Base-by-base conservation (phyloP, 2,797 vertebrate genomes). In the Galagoides demidoff region DNA sequence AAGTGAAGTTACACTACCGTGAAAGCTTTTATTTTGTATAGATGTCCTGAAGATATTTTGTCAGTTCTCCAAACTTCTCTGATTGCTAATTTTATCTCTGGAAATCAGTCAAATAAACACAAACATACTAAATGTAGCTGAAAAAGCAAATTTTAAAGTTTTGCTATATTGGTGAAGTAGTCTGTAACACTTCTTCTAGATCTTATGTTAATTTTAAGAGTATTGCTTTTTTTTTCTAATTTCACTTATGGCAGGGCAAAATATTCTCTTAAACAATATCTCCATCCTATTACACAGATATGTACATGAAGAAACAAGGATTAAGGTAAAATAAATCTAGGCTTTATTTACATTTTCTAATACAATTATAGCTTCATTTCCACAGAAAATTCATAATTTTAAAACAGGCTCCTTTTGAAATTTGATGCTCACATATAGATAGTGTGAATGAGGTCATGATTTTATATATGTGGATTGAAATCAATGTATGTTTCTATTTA, bases 31-130 rank as follows among this genome's bases (percentile, higher is more conserved):
- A 78, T 85, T 96, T 49, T 92, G 20, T 82, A 89, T 25, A 95
- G 57, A 95, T 96, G 76, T 96, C 96, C 97, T 96, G 73, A 97
- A 96, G 97, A 96, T 95, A 97, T 96, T 96, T 97, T 89, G 74
- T 93, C 74, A 95, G 25, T 70, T 96, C 39, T 93, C 92, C 89
- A 93, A 90, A 89, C 31, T 91, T 95, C 86, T 92, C 90, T 97
- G 95, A 97, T 96, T 96, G 85, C 94, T 96, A 92, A 97, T 95
- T 96, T 97, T 70, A 95, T 87, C 45, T 96, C 68, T 96, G 95
- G 89, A 98, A 95, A 94, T 96, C 86, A 97, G 92, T 95, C 95
- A 95, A 85, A 90, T 94, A 97, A 95, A 97, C 89, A 97, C 52
- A 97, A 96, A 93, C 20, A 92, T 39, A 85, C 14, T 94, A 90